These are phyloP conservation scores for Bujurquina vittata DNA, from an alignment of 2,113 vertebrate genomes.

Conservation along the genomic window DNA sequence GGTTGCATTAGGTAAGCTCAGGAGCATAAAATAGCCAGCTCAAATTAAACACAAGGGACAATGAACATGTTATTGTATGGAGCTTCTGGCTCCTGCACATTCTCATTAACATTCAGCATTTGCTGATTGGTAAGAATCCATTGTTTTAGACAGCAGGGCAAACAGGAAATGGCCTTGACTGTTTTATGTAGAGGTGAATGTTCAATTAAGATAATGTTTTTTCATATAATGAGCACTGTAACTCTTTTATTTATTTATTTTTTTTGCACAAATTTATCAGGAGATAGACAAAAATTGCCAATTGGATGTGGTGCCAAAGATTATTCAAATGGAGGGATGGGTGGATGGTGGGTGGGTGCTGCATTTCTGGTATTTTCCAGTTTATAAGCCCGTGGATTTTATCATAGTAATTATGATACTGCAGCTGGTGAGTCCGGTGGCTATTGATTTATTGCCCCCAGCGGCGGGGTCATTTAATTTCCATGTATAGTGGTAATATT, in stretches of 20 bases:
- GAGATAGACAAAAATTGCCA: constrained; percentile 55
- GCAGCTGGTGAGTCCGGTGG: constrained; percentile 69
- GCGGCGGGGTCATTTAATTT: constrained; percentile 73
- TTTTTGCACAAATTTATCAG: constrained; percentile 50
- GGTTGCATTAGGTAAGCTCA: neutral
- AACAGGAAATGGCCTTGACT: constrained; percentile 49
- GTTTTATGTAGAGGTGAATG: constrained; percentile 70
- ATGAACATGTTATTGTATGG: constrained; percentile 43
- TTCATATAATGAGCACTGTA: constrained; percentile 49
- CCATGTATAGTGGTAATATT: constrained; percentile 71
- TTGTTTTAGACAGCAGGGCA: constrained; percentile 65
- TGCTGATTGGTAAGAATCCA: constrained; percentile 54
- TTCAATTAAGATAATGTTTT: constrained; percentile 71
- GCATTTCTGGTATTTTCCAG: constrained; percentile 23
- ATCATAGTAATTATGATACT: constrained; percentile 69
- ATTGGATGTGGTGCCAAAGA: constrained; percentile 37
- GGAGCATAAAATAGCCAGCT: neutral
- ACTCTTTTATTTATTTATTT: constrained; percentile 1
- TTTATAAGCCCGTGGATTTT: constrained; percentile 55
- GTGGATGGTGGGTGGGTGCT: neutral
- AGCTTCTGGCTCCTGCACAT: constrained; percentile 28
- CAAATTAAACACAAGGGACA: constrained; percentile 34
- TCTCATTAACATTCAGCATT: constrained; percentile 57
- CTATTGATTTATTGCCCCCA: constrained; percentile 69
- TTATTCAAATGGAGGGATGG: constrained; percentile 32